Conservation (phyloP, 2,888 invertebrate species). For the Branchellion lobata region DNA sequence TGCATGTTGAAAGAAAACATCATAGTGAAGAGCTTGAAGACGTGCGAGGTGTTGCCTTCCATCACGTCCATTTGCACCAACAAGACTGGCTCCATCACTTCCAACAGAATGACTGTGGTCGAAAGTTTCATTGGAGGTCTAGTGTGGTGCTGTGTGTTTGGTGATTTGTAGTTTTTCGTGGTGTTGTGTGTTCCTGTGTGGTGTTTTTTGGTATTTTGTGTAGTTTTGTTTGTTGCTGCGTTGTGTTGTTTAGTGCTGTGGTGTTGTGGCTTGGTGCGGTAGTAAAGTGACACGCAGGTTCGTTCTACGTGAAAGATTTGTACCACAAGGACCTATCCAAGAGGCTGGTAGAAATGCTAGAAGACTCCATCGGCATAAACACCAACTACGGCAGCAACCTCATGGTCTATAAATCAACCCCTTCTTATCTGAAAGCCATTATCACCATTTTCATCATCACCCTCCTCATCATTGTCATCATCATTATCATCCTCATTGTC, state of each 20-base stretch:
- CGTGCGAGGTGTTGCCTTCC: neutral
- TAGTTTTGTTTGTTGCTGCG: no score
- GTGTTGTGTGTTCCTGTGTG: no score
- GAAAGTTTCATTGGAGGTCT: slow-evolving; percentile 16
- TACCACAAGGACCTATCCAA: slow-evolving; percentile 1
- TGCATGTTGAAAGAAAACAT: neutral
- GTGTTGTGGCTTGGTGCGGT: no score
- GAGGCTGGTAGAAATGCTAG: slow-evolving; percentile 10
- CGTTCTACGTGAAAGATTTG: neutral
- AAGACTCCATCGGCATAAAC: slow-evolving; percentile 32
- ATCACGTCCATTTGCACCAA: slow-evolving; percentile 7
- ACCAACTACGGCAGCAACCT: slow-evolving; percentile 6
- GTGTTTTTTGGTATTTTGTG: no score
- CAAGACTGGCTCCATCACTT: slow-evolving; percentile 11
- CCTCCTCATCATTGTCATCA: no score
- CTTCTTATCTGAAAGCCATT: neutral
- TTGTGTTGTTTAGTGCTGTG: no score
- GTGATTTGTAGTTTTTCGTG: no score
- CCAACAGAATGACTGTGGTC: slow-evolving; percentile 16
- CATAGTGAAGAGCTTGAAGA: neutral
- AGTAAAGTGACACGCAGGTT: neutral
- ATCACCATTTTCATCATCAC: no score
- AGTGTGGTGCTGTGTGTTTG: neutral
- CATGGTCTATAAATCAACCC: neutral
- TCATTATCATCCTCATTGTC: no score